Percentiles rank a stretch among this genome's conserved stretches.
phyloP scores from a whole-genome alignment of 2,797 vertebrate species.

The Coregonus sp. region DNA sequence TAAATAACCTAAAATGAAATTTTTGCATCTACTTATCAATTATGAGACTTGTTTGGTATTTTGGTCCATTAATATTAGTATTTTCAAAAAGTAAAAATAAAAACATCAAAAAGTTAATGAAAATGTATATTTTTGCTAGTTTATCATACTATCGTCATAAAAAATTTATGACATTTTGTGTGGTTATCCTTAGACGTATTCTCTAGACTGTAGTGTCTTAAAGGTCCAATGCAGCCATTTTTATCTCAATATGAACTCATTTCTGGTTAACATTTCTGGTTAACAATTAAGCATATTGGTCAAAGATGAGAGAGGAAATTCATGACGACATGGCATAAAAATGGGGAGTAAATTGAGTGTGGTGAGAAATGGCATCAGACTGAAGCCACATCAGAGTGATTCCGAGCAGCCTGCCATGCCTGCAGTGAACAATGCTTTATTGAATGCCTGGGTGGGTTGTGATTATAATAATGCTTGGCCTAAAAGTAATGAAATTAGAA shows the following conservation, averaged over 20 bases:
- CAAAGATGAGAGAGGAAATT: constrained; percentile 44
- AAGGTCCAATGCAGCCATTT: no score
- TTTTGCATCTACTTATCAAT: no score
- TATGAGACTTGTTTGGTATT: no score
- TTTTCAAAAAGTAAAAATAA: no score
- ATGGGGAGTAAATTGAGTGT: constrained; percentile 40
- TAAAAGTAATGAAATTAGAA: constrained; percentile 46
- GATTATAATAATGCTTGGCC: constrained; percentile 43
- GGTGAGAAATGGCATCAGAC: constrained; percentile 44
- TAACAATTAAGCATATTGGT: constrained; percentile 25
- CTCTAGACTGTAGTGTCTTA: no score
- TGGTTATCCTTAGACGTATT: no score
- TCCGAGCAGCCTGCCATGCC: constrained; percentile 29
- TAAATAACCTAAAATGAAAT: no score
- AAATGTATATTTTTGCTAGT: no score
- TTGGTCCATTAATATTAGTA: no score
- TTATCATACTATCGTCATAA: no score
- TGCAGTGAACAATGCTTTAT: constrained; percentile 48
- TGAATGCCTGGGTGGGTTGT: constrained; percentile 46
- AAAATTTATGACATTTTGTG: no score
- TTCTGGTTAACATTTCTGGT: neutral
- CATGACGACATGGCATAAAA: constrained; percentile 47
- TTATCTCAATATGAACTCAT: constrained; percentile 24
- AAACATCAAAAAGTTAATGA: no score
- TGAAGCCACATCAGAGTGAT: constrained; percentile 36